Evolutionary conservation across 2,113 vertebrate species (phyloP).

Genomic region (Larimichthys crocea): DNA sequence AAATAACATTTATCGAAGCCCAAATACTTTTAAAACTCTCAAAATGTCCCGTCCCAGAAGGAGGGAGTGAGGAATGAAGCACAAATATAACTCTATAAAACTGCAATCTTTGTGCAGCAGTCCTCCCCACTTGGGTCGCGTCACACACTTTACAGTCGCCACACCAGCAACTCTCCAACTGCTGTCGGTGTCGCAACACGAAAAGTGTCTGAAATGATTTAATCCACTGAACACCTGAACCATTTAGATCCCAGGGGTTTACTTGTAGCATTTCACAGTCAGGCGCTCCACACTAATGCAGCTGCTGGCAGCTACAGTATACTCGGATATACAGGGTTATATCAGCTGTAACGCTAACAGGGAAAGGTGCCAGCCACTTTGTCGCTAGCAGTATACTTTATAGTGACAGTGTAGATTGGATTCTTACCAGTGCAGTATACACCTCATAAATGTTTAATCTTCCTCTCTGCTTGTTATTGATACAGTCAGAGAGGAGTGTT

Average conservation of each 20-base stretch:
- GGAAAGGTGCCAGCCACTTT: constrained; percentile 72
- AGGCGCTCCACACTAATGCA: constrained; percentile 65
- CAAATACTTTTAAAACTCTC: neutral
- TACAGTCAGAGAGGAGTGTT: constrained; percentile 72
- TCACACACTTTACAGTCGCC: constrained; percentile 13
- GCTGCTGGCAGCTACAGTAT: constrained; percentile 62
- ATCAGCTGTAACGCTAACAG: constrained; percentile 72
- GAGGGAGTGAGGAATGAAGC: neutral
- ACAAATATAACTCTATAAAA: neutral
- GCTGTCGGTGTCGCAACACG: constrained; percentile 34
- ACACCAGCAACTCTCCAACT: constrained; percentile 39
- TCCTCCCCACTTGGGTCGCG: neutral
- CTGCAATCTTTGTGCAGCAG: neutral
- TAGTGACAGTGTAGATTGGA: constrained; percentile 79
- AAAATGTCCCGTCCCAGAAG: too few species aligned
- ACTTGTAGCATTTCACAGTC: constrained; percentile 69
- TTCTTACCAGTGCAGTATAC: constrained; percentile 69
- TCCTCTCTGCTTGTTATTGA: constrained; percentile 75
- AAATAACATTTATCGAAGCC: neutral
- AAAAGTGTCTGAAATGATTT: constrained; percentile 58
- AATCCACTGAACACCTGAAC: constrained; percentile 68
- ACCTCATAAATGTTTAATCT: constrained; percentile 84
- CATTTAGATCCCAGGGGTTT: constrained; percentile 53
- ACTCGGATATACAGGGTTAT: constrained; percentile 63
- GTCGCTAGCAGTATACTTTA: constrained; percentile 71